phyloP scores from a whole-genome alignment of 2,113 vertebrate species.

The Jacana jacana region DNA sequence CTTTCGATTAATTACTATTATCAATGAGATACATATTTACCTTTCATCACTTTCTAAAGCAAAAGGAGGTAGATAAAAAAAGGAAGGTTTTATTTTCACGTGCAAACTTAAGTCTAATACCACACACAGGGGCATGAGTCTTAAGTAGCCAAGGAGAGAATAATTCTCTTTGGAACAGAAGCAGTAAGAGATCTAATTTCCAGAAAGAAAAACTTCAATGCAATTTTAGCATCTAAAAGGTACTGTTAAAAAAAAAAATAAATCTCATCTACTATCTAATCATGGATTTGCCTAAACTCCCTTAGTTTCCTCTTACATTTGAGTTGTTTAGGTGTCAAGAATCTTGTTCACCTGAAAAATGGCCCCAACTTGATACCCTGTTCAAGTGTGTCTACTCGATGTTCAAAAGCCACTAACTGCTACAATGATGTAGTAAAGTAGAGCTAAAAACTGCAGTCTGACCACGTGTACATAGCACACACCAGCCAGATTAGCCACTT shows the following conservation, averaged over 20 bases:
- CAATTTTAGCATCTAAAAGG: background rate
- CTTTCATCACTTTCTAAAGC: background rate
- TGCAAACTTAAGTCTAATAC: background rate
- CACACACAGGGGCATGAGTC: background rate
- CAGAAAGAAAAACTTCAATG: background rate
- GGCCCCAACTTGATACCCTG: background rate
- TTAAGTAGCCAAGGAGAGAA: background rate
- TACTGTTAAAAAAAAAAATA: background rate
- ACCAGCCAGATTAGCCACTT: background rate
- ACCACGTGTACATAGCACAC: rapidly evolving
- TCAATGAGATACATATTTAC: background rate
- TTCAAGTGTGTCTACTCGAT: background rate
- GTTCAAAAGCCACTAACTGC: background rate
- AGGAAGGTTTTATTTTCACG: background rate
- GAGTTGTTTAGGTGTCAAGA: background rate
- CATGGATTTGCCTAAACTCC: background rate
- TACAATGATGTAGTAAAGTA: background rate
- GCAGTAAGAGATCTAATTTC: background rate
- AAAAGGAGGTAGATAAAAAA: background rate
- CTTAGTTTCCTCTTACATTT: background rate
- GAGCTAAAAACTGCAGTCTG: background rate
- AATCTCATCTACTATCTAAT: background rate
- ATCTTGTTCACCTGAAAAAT: background rate
- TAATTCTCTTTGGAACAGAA: background rate
- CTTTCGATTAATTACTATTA: slow-evolving; percentile 1